Evolutionary conservation across 2,797 vertebrate genomes (phyloP).

Genomic region (Sciurus vulgaris): DNA sequence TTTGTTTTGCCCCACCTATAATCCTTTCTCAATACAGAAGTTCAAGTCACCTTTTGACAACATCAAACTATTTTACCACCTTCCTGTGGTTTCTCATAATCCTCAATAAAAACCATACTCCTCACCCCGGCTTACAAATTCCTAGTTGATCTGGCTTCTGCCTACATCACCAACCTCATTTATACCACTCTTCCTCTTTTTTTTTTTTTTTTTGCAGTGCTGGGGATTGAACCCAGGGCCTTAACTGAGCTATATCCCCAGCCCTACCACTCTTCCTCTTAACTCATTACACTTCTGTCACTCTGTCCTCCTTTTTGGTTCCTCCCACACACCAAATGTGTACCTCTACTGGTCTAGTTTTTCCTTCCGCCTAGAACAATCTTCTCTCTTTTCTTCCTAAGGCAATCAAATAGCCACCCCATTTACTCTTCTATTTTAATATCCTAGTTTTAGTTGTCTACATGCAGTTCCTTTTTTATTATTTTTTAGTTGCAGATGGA

Average conservation of each 20-base stretch:
- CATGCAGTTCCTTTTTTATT: neutral
- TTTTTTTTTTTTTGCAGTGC: too few species aligned
- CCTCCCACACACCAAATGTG: neutral
- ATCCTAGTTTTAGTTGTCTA: slow-evolving; percentile 50
- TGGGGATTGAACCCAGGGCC: too few species aligned
- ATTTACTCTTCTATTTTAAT: slow-evolving; percentile 11
- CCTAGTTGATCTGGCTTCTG: neutral
- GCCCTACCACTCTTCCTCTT: neutral
- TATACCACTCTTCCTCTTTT: neutral
- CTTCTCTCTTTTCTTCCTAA: neutral
- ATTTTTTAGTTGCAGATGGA: too few species aligned
- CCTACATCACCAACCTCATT: neutral
- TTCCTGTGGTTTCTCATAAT: neutral
- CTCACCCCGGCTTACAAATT: neutral
- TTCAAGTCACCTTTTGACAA: neutral
- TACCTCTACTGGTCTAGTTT: neutral
- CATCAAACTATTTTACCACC: slow-evolving; percentile 25
- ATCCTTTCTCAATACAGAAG: neutral
- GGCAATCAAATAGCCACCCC: neutral
- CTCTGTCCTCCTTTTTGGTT: neutral
- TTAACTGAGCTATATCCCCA: too few species aligned
- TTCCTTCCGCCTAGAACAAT: neutral
- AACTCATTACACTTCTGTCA: neutral
- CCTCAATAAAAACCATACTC: slow-evolving; percentile 49
- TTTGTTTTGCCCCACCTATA: slow-evolving; percentile 9